A percentile compares a stretch with the other conserved stretches of the same genome.
Conservation (phyloP, 2,797 vertebrate species). For the Tauraco hartlaubi region DNA sequence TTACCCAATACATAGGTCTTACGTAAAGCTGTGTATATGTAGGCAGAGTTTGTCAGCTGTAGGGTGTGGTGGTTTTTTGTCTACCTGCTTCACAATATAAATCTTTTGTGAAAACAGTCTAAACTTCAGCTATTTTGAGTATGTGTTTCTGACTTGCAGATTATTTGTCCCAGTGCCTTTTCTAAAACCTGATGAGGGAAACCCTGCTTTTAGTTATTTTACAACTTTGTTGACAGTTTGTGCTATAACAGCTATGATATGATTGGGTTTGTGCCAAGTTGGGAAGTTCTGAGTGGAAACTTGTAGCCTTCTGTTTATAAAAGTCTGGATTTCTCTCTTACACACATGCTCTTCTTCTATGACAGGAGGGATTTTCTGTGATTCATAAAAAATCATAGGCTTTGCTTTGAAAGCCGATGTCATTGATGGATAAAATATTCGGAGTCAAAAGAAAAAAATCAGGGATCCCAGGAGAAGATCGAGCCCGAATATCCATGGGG, state of each 20-base stretch:
- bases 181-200: constrained; percentile 57
- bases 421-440: background rate
- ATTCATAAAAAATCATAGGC: constrained; percentile 11
- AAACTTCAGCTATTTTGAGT: background rate
- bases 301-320: constrained; percentile 69
- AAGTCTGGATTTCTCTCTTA: constrained; percentile 38
- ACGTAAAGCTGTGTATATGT: background rate
- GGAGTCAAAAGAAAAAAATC: background rate
- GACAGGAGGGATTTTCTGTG: background rate
- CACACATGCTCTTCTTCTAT: background rate
- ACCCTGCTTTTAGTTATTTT: constrained; percentile 58
- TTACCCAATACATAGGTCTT: background rate
- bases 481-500: background rate
- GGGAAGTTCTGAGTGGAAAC: constrained; percentile 64
- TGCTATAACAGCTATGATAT: constrained; percentile 57
- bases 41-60: background rate
- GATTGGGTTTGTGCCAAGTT: constrained; percentile 59
- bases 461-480: background rate
- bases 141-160: constrained; percentile 21
- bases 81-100: background rate
- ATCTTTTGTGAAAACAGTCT: background rate
- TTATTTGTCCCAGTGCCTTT: constrained; percentile 19
- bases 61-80: background rate
- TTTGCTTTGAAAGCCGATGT: constrained; percentile 7
- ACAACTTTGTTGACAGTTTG: constrained; percentile 68